Evolutionary conservation across 2,113 vertebrate species (phyloP), one percentile per base, ranked within the genome.

Genomic region (Nycticorax nycticorax): DNA sequence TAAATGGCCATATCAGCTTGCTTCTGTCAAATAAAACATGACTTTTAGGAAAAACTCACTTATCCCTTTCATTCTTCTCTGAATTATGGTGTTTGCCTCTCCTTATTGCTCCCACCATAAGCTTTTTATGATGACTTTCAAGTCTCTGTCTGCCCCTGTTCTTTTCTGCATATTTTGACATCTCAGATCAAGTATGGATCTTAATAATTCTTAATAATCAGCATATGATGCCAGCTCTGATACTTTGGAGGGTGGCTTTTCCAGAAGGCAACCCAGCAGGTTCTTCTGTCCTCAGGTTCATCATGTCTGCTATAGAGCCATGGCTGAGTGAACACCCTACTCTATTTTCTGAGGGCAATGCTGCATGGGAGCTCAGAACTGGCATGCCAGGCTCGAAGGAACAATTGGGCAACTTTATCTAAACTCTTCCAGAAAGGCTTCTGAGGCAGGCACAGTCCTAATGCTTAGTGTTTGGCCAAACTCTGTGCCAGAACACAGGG

Each of bases 61-160:
- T 88, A 13, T 63, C 27, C 35, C 10, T 80, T 56, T 23, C 3
- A 35, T 80, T 92, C 75, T 86, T 69, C 35, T 79, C 23, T 76
- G 12, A 62, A 45, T 90, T 83, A 21, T 72, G 13, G 1, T 72
- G 11, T 73, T 72, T 73, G 4, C 28, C 47, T 79, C 23, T 79
- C n/a, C 10, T 47, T 74, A 32, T 33, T 75, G 8, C 14, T 73
- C n/a, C 19, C 20, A 52, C 4, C 4, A 12, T 15, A 77, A 57
- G 19, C 12, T 66, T 78, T 79, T 55, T 47, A n/a, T 55, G 1
- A 7, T 26, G 10, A 12, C 22, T 80, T 50, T 78, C n/a, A 73
- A 69, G 6, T 55, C 0, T 3, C 7, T 43, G 1, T n/a, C 24
- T 59, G 9, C 53, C 8, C 20, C 30, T 73, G 7, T 21, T 48